These are phyloP conservation scores for Calidris pygmaea DNA, from an alignment of 2,113 vertebrate genomes.

Conservation along the genomic window DNA sequence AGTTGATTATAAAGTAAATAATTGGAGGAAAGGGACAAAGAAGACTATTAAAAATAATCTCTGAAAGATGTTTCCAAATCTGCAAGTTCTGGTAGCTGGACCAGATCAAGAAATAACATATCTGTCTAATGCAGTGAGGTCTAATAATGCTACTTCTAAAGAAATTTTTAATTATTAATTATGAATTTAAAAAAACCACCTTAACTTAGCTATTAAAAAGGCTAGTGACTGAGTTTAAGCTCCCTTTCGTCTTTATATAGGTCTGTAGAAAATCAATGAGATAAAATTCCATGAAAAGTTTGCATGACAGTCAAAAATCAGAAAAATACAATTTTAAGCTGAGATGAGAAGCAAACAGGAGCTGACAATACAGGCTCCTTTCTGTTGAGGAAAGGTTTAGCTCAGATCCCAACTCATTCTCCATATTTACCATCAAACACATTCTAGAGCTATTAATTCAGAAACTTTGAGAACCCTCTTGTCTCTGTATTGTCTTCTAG, in stretches of 20 bases:
- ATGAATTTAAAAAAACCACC: neutral
- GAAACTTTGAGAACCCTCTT: neutral
- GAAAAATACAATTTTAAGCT: neutral
- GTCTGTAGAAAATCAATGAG: neutral
- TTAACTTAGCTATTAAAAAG: neutral
- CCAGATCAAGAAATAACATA: neutral
- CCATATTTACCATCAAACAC: neutral
- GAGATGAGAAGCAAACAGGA: neutral
- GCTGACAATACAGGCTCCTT: neutral
- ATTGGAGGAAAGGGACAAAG: constrained; percentile 1
- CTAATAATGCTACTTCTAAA: neutral
- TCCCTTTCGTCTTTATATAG: neutral
- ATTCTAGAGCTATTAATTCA: neutral
- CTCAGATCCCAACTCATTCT: neutral
- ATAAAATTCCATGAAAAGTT: neutral
- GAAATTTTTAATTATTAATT: neutral
- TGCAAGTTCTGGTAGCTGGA: neutral
- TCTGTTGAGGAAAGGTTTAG: neutral
- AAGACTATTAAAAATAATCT: neutral
- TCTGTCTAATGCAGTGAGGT: neutral
- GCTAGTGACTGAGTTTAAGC: neutral
- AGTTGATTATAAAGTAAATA: constrained; percentile 30
- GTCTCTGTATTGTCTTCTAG: neutral
- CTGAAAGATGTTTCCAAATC: neutral
- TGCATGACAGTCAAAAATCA: neutral